phyloP scores from a whole-genome alignment of 2,888 invertebrate genomes.

The Philaethria dido region DNA sequence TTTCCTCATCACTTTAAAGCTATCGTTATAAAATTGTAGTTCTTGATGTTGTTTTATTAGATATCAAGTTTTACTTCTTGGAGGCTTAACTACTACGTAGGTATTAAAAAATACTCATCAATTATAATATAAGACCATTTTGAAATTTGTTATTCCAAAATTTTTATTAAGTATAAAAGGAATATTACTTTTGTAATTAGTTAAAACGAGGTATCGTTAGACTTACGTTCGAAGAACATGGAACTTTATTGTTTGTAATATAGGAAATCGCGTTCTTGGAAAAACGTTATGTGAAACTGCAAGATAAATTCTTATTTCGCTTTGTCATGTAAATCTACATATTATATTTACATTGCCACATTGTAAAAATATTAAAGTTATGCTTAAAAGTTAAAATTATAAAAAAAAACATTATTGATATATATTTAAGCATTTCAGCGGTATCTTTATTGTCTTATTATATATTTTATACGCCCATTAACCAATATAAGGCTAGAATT shows the following conservation, averaged over 20 bases:
- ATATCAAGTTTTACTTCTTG: too few species aligned
- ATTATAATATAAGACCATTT: background rate
- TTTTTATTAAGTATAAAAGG: background rate
- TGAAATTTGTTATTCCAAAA: background rate
- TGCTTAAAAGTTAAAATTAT: too few species aligned
- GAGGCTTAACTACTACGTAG: too few species aligned
- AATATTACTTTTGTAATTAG: background rate
- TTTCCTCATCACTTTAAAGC: slow-evolving; percentile 41
- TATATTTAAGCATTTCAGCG: too few species aligned
- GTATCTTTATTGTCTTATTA: too few species aligned
- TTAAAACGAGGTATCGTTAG: background rate
- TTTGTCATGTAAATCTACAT: background rate
- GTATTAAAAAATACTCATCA: too few species aligned
- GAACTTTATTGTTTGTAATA: background rate
- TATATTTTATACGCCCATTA: background rate
- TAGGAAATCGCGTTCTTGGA: background rate
- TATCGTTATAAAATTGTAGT: background rate
- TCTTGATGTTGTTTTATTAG: background rate
- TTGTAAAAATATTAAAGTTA: too few species aligned
- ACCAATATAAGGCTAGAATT: background rate
- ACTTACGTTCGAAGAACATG: background rate
- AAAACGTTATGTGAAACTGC: background rate
- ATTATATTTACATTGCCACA: too few species aligned
- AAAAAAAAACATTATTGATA: too few species aligned
- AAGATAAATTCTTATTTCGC: background rate